A percentile compares a stretch with the other conserved stretches of the same genome.
These are phyloP conservation scores for Ciconia maguari DNA, from an alignment of 2,113 vertebrate species.

Conservation along the genomic window DNA sequence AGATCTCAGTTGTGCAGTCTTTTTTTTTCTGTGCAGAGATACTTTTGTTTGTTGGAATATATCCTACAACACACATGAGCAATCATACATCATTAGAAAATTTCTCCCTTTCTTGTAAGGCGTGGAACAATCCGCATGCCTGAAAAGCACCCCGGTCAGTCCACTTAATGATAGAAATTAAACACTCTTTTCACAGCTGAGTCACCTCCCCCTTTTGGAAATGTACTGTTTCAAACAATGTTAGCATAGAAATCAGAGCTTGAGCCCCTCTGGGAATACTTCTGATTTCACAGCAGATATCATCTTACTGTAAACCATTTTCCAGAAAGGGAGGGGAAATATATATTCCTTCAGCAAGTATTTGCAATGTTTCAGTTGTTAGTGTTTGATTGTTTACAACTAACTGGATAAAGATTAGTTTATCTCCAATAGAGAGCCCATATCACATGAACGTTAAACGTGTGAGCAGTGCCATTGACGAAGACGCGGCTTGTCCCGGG, in stretches of 20 bases:
- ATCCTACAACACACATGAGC: neutral
- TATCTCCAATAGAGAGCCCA: neutral
- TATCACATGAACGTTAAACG: neutral
- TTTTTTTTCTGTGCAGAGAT: neutral
- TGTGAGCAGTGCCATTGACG: neutral
- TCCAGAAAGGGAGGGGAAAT: neutral
- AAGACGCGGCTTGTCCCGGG: accelerated
- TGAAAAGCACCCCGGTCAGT: neutral
- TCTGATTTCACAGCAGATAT: neutral
- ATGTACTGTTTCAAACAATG: neutral
- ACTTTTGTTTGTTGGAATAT: neutral
- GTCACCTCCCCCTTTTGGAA: neutral
- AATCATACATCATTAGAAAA: neutral
- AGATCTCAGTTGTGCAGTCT: neutral
- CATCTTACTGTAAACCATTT: neutral
- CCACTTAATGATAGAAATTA: neutral
- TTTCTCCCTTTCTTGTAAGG: neutral
- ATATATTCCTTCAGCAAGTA: neutral
- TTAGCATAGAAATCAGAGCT: neutral
- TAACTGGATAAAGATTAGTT: neutral
- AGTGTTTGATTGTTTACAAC: neutral
- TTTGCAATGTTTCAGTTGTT: neutral
- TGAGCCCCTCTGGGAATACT: neutral
- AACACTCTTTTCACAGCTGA: neutral
- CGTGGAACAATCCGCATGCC: neutral